Base-by-base conservation (phyloP, 2,888 invertebrate species). In the Drosophila paranaensis region DNA sequence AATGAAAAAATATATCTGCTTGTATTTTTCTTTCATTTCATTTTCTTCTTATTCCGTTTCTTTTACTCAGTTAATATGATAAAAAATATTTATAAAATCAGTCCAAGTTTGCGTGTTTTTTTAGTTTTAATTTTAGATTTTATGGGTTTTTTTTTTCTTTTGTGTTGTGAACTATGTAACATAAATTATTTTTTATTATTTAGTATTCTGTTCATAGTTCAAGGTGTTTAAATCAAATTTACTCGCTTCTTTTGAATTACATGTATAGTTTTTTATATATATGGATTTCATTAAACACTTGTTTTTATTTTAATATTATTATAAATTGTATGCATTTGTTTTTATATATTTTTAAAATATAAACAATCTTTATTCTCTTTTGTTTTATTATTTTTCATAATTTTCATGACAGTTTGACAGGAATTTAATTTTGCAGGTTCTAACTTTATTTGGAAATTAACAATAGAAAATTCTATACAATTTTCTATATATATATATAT, bases 291-390 rank as follows among this genome's bases (percentile, higher is more conserved):
- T 88, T 81, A 84, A 84, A 78, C 82, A 82, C 61, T 73, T 77
- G 71, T 57, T 53, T 33, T 64, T 62, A 70, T 61, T 62, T 46
- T 70, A 62, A 37, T 68, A 74, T 69, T 78, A 74, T 60, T 61
- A 66, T 65, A 67, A 65, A 27, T 35, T 70, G 65, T 71, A 9
- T 60, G 53, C 62, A 20, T 73, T 16, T 46, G 60, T 75, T 77
- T 78, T 83, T 80, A 69, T 83, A 90, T 85, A 83, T 90, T 89
- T 90, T 83, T 88, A 77, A 89, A 82, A 90, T 90, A 90, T 91
- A 90, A 90, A 91, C 90, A 90, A 91, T 90, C 90, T 90, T 90
- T 89, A 91, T 88, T 90, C 90, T 90, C 90, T 91, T 90, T 89
- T 89, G 85, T 88, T 79, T 81, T 73, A 13, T 10, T n/a, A 27